Evolutionary conservation across 2,888 invertebrate species (phyloP), one percentile per base, ranked within the genome.

Genomic region (Globia sparganii): DNA sequence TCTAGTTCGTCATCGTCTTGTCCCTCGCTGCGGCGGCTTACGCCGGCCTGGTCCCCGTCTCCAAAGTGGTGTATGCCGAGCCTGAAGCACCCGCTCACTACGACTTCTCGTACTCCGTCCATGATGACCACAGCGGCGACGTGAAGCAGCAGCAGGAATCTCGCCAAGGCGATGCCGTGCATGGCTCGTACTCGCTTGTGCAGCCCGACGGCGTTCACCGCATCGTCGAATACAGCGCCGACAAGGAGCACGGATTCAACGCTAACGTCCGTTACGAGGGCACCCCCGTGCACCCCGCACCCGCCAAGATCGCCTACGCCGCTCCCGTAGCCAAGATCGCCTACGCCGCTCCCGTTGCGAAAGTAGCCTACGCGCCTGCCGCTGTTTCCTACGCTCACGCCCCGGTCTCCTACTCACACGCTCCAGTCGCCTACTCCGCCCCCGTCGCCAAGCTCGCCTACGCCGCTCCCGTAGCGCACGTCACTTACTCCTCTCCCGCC

Each of bases 141-240:
- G 90, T 96, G 85, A 97, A 97, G 90, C 92, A 96, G 85, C 96
- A 96, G 91, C 93, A 95, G 85, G 97, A 96, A 86, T 88, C 92
- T 72, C 96, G 96, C 85, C 85, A 90, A 78, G 96, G 96, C 5
- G 95, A 97, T 87, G 91, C 89, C 83, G 95, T 96, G 61, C 95
- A 95, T 64, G 96, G 97, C 78, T 95, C 94, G 59, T 96, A 97
- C 94, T 96, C 96, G 8, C 93, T 97, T 34, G 91, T 97, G 62
- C 96, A 97, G 82, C 96, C 96, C 79, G 97, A 97, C 76, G 96
- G 97, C 2, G 93, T 94, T 58, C 93, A 91, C 87, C 94, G 96
- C 82, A 94, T 96, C 79, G 96, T 96, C 9, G 95, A 96, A 77
- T 96, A 96, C 93, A 94, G 95, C 87, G 90, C 96, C 28, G 96